These are phyloP conservation scores for Pygathrix nemaeus DNA, from an alignment of 2,113 vertebrate species.

Conservation along the genomic window DNA sequence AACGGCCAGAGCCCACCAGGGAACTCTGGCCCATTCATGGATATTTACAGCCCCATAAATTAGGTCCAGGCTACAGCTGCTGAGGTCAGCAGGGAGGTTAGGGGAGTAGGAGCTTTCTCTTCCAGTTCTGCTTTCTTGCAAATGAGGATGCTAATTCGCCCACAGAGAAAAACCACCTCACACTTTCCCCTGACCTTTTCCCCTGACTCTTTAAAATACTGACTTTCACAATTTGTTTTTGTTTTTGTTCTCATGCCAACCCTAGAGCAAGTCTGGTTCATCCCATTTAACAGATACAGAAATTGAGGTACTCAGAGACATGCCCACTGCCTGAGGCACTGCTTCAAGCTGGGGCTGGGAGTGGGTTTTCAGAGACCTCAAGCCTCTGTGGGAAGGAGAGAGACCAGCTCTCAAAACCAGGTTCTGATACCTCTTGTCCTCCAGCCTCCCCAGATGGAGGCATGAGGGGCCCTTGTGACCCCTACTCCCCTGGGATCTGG, in stretches of 20 bases:
- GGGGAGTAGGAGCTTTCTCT: neutral
- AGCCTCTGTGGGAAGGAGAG: neutral
- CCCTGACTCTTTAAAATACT: neutral
- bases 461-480: neutral
- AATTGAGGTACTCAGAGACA: neutral
- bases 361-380: neutral
- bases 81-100: conserved; percentile 31
- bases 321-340: neutral
- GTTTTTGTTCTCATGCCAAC: neutral
- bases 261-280: neutral
- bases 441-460: neutral
- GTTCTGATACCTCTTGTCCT: neutral
- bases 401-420: neutral
- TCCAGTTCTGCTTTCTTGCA: neutral
- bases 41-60: conserved; percentile 73
- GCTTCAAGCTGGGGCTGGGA: neutral
- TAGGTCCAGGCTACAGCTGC: conserved; percentile 71
- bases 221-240: neutral
- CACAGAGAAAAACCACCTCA: neutral
- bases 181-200: neutral
- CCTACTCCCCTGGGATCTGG: neutral
- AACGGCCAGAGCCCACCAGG: conserved; percentile 29
- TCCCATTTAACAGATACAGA: neutral
- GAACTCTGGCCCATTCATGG: conserved; percentile 49
- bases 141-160: conserved; percentile 44